phyloP scores from a whole-genome alignment of 1,140 invertebrate genomes.

The Leucophenga varia region DNA sequence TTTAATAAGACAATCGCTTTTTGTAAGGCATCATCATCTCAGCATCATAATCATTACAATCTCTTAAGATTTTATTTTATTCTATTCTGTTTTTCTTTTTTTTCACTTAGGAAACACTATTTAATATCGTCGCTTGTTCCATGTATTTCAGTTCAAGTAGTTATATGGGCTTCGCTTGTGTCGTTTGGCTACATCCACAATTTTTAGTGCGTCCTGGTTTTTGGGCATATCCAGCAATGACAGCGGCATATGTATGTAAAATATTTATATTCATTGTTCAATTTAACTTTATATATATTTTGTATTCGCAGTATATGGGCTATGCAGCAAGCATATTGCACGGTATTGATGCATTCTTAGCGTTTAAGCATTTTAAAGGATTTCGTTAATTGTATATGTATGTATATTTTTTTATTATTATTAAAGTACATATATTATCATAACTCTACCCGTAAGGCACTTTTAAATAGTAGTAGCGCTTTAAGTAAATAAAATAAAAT shows the following conservation, averaged over 20 bases:
- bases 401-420: conserved; percentile 18
- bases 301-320: conserved; percentile 67
- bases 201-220: conserved; percentile 60
- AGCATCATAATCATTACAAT: no score
- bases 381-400: conserved; percentile 54
- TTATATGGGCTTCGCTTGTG: conserved; percentile 74
- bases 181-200: conserved; percentile 71
- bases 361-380: conserved; percentile 67
- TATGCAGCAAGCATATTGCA: conserved; percentile 70
- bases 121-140: conserved; percentile 72
- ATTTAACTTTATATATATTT: neutral
- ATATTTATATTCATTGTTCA: neutral
- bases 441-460: no score
- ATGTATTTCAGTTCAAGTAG: conserved; percentile 74
- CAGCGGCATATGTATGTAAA: conserved; percentile 75
- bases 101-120: conserved; percentile 72
- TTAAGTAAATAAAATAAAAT: no score
- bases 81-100: neutral
- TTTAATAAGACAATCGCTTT: conserved; percentile 73
- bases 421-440: conserved; percentile 17
- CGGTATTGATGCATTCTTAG: conserved; percentile 72
- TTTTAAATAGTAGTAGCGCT: no score
- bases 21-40: conserved; percentile 69
- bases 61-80: neutral
- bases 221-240: conserved; percentile 78